Evolutionary conservation across 2,113 vertebrate species (phyloP), one percentile per base, ranked within the genome.

Genomic region (Pithys albifrons): DNA sequence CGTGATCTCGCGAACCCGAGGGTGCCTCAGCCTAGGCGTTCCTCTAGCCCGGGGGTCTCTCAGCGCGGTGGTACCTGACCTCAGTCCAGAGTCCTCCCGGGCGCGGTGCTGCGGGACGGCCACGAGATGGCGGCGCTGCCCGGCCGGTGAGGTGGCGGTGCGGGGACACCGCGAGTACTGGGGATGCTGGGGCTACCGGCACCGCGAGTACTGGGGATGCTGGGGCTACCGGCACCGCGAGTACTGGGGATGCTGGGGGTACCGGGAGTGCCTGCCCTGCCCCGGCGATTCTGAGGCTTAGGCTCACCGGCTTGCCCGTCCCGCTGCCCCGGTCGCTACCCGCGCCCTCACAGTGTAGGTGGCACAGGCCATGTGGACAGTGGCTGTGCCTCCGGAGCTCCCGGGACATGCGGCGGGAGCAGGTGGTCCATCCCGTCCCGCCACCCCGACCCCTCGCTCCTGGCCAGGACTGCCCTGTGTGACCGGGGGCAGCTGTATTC

Each of bases 381-480:
- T 18, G 5, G 23, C 35, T 10, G 33, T 7, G 28, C 27, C 67
- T 5, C 2, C 13, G 2, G 46, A 31, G 61, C 67, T 35, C 16
- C 46, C 28, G 43, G 27, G 14, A 6, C 1, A 3, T 1, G 2
- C 3, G 37, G 35, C 10, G 3, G 6, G 61, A 27, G n/a, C 27
- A 4, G 62, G 27, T 6, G 4, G 41, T 43, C 16, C 39, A 0
- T 10, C 24, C 20, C 33, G 33, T 3, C 18, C 19, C 23, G 3
- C 45, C 41, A 4, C 45, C 39, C 59, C 2, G 11, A 7, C 54
- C 2, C 25, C 39, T 14, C 33, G 5, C 43, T 70, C 24, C 19
- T 1, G 55, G 88, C 3, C 72, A 1, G 54, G 6, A 20, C 9
- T 12, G 49, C 43, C 49, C 25, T 5, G 27, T 43, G 62, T 45